Base-by-base conservation (phyloP, 2,888 invertebrate species). In the Lasioglossum morio region DNA sequence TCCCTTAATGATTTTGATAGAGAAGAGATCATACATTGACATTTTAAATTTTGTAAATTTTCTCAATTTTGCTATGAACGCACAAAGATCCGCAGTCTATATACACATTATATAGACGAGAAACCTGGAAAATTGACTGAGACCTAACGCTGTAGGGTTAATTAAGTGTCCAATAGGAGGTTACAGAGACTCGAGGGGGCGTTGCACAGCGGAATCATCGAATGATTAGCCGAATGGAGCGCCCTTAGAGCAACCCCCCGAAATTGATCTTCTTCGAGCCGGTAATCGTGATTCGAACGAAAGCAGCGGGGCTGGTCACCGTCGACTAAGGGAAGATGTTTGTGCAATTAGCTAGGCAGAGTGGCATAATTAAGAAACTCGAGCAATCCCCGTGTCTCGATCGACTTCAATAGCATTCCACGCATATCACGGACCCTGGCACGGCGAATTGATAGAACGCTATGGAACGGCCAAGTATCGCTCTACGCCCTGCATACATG, bases 331-430 rank as follows among this genome's bases (percentile, higher is more conserved):
- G 66, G 77, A 82, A 88, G 84, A 89, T 90, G 90, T 92, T 92
- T 92, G 90, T 88, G 89, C 86, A 91, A 93, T 93, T 91, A 92
- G 82, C 43, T 81, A 76, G 77, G 87, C 87, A 89, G 88, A 93
- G 89, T 89, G 83, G 88, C 88, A 85, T 93, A 92, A 93, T 93
- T 90, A 93, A 93, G 93, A 93, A 93, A 92, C 91, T 92, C 89
- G 87, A 89, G 77, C 87, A 78, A 79, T 74, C 80, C 84, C 82
- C 85, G 90, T 77, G 86, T 88, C 88, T 88, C 86, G 79, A 86
- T 87, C 86, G 86, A 90, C 91, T 93, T 93, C 94, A 94, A 93
- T 93, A 92, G 93, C 92, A 94, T 94, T 90, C 93, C 92, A 81
- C 85, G 88, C 82, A 89, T 85, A 89, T 90, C 88, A 90, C 90